Evolutionary conservation across 2,113 vertebrate genomes (phyloP), one percentile per base, ranked within the genome.

Genomic region (Scomber japonicus): DNA sequence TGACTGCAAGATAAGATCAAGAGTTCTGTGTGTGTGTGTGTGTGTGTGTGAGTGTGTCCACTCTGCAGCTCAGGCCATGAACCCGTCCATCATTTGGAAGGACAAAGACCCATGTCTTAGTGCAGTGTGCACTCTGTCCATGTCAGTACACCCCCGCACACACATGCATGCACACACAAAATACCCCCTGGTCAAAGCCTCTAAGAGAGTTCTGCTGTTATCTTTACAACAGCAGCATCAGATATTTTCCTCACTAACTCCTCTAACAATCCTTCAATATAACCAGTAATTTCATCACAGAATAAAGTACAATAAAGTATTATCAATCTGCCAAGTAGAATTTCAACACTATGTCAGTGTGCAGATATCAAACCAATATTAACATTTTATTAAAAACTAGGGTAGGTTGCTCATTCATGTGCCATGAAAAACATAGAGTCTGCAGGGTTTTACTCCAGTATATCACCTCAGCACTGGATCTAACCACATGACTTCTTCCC

Each of bases 61-160:
- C 95, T 92, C 86, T 24, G 3, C 72, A 85, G 82, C 92, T 87
- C 72, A 68, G 93, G 87, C 91, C 89, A 75, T 83, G 83, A 89
- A 94, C 89, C 82, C 92, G 97, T 97, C 95, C 93, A 95, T 97
- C 96, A 97, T 69, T 53, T 14, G 7, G 17, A 55, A 57, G 83
- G 91, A 97, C 96, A 97, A 97, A 96, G 93, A 88, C 89, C 80
- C 81, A 55, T 96, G 96, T 96, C 96, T 96, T 72, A 59, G 78
- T 73, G 80, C 75, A 90, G 82, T 61, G 67, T 91, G 31, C 87
- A 83, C 88, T 95, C 92, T 75, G 93, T 93, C 92, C 93, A 91
- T 74, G 84, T 93, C 94, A 82, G 56, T 5, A 0, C 55, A 64
- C 48, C 59, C 59, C 53, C 73, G 24, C 24, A 27, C 48, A 16